A percentile compares a stretch with the other conserved stretches of the same genome.
Evolutionary conservation across 2,113 vertebrate genomes (phyloP).

Genomic region (Pyxicephalus adspersus): DNA sequence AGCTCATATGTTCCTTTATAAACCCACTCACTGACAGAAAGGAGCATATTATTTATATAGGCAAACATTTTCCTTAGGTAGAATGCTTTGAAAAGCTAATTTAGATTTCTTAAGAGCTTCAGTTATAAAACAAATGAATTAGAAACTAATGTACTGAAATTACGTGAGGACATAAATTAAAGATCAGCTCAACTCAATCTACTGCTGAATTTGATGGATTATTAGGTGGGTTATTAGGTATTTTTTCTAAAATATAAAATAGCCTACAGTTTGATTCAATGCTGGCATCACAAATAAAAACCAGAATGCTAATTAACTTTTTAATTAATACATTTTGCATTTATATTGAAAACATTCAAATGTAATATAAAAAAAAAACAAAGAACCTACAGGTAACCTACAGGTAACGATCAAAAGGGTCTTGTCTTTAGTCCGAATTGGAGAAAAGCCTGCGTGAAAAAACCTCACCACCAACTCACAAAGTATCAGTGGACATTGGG

Average conservation of each 20-base stretch:
- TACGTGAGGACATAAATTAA: constrained; percentile 19
- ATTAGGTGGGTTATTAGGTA: background rate
- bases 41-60: background rate
- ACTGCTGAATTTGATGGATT: constrained; percentile 11
- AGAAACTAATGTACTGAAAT: constrained; percentile 41
- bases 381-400: no score
- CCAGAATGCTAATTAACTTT: background rate
- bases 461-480: no score
- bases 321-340: background rate
- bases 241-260: constrained; percentile 1
- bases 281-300: background rate
- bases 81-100: constrained; percentile 10
- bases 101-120: constrained; percentile 9
- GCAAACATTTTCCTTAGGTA: background rate
- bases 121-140: constrained; percentile 48
- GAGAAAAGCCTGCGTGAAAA: no score
- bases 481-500: no score
- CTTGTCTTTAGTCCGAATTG: no score
- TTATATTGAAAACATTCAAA: background rate
- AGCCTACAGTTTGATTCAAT: background rate
- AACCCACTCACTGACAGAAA: background rate
- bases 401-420: no score
- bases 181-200: constrained; percentile 21
- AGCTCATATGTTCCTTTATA: background rate
- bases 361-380: no score